Evolutionary conservation across 2,113 vertebrate species (phyloP).

Genomic region (Monarcha castaneiventris): DNA sequence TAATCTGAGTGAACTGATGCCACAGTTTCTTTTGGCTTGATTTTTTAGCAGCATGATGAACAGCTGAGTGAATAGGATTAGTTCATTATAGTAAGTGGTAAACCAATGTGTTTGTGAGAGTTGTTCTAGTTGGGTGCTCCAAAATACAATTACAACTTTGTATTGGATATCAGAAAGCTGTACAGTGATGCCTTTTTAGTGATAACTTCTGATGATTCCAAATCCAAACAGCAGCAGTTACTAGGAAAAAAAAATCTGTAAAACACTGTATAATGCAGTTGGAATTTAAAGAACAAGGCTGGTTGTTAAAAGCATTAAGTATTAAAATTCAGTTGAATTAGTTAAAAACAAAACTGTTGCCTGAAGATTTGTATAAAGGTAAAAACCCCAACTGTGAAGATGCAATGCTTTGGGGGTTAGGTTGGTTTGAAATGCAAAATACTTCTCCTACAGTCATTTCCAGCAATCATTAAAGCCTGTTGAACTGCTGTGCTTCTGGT

Average conservation of each 20-base stretch:
- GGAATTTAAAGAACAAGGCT: not conserved
- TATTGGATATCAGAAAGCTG: not conserved
- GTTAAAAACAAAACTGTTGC: not conserved
- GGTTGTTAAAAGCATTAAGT: not conserved
- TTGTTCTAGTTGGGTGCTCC: not conserved
- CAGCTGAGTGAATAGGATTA: not conserved
- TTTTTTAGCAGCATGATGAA: not conserved
- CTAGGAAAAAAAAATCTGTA: not conserved
- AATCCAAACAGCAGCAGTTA: not conserved
- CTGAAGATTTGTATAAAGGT: not conserved
- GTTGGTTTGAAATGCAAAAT: not conserved
- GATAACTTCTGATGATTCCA: not conserved
- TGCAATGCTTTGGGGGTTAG: not conserved
- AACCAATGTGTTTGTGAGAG: not conserved
- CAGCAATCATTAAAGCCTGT: not conserved
- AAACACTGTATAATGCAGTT: not conserved
- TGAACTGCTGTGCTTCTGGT: not conserved
- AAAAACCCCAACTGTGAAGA: not conserved
- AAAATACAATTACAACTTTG: not conserved
- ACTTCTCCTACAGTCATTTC: not conserved
- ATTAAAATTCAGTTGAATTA: not conserved
- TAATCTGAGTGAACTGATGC: not conserved
- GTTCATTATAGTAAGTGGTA: not conserved
- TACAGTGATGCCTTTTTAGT: not conserved
- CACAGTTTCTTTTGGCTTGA: not conserved